Evolutionary conservation across 1,140 invertebrate species (phyloP), one percentile per base, ranked within the genome.

Genomic region (Laupala kohalensis): DNA sequence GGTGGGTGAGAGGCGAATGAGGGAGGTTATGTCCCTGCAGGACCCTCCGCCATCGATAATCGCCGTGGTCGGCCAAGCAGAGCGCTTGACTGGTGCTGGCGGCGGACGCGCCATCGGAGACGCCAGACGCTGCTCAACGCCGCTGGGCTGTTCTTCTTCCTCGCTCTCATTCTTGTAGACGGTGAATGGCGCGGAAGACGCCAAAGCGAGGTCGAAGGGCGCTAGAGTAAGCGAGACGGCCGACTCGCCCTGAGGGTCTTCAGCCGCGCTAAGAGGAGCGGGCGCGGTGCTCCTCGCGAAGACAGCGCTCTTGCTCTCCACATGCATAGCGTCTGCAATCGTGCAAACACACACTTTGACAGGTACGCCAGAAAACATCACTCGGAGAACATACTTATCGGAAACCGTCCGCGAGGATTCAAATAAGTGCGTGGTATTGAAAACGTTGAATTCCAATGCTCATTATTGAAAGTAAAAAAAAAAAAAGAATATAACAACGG

Each of bases 1-100:
- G 65, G 71, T 72, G 24, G 71, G 65, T 23, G 71, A 72, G 25
- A 28, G 30, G n/a, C 71, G 28, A 25, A 72, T 68, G 6, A 72
- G 71, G 25, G 6, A 25, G 24, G 71, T 68, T 19, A 72, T 3
- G 53, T 72, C 71, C 37, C 37, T 9, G 37, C 37, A 53, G 37
- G n/a, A n/a, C n/a, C n/a, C n/a, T n/a, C 37, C 37, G 37, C 37
- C 19, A 19, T 9, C 37, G 37, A 9, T 13, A 9, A 53, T 9
- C 9, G 37, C 37, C 37, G 9, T 19, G 37, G 37, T 4, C 37
- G 37, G 37, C 37, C 37, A 53, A 9, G 37, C 1, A 9, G 37
- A 19, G 37, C 37, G 37, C 4, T 53, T 53, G n/a, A n/a, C n/a
- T n/a, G n/a, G n/a, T n/a, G n/a, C n/a, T n/a, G 37, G 37, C 9